Conservation (phyloP, 2,888 invertebrate genomes). For the Diplolepis rosae region DNA sequence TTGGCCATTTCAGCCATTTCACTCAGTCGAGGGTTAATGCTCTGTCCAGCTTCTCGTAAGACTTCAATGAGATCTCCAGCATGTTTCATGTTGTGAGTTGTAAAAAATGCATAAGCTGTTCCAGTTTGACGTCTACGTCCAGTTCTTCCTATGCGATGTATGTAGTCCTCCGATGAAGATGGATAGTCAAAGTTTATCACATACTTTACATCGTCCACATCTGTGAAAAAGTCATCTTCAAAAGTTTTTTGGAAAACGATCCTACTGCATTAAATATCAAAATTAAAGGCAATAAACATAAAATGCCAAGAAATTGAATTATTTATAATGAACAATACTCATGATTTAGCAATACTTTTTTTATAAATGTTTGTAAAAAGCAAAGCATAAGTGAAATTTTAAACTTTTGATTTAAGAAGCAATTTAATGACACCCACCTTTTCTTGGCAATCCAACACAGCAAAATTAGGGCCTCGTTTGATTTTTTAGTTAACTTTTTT, state of each 20-base stretch:
- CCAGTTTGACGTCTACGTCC: slow-evolving; percentile 90
- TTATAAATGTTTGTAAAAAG: too few relatives aligned
- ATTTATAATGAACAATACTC: too few relatives aligned
- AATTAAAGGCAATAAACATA: not conserved
- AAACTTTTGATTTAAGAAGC: not conserved
- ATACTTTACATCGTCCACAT: slow-evolving; percentile 96
- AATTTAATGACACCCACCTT: slow-evolving; percentile 61
- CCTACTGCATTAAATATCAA: not conserved
- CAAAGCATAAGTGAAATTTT: too few relatives aligned
- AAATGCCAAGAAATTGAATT: not conserved
- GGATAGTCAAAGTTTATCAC: slow-evolving; percentile 98
- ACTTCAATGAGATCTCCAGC: slow-evolving; percentile 92
- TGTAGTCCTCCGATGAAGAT: slow-evolving; percentile 95
- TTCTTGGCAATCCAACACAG: slow-evolving; percentile 61
- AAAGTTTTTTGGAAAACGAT: not conserved
- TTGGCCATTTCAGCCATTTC: slow-evolving; percentile 79
- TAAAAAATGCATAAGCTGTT: slow-evolving; percentile 96
- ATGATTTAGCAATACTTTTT: too few relatives aligned
- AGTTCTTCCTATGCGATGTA: slow-evolving; percentile 95
- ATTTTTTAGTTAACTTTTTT: slow-evolving; percentile 38
- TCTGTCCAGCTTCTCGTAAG: slow-evolving; percentile 90
- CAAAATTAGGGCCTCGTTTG: slow-evolving; percentile 59
- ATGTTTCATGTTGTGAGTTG: slow-evolving; percentile 89
- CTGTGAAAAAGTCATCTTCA: slow-evolving; percentile 76
- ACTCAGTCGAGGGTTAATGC: slow-evolving; percentile 88